Base-by-base conservation (phyloP, 2,797 vertebrate genomes). In the Chiroxiphia lanceolata region DNA sequence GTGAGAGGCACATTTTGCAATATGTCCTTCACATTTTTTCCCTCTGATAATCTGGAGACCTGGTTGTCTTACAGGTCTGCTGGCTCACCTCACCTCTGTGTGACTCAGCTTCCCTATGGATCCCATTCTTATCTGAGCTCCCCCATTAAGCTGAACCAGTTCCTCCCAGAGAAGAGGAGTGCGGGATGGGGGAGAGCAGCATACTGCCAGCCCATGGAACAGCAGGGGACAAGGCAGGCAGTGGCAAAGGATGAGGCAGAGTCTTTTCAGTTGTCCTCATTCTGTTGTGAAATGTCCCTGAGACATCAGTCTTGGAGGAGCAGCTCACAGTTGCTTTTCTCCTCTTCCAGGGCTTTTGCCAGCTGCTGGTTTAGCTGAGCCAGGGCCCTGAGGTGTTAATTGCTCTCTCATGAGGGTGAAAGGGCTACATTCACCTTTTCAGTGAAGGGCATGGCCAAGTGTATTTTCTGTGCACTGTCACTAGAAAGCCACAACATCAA, bases 401-500 rank as follows among this genome's bases (percentile, higher is more conserved):
- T 77, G 67, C 57, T 84, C 38, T 74, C 53, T 83, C 71, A 68
- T 56, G 60, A 75, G 42, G 25, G 11, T 0, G 0, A 90, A 90
- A 94, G 56, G 60, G 36, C 77, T 64, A 9, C 29, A 56, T 67
- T 89, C 83, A 94, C 88, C 93, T 94, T 90, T 89, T 26, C 85
- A 82, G 70, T 45, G 93, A 90, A 94, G 93, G 86, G 25, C 86
- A 92, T 34, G 42, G 51, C 60, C 1, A 3, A 74, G 45, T 38
- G 22, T 75, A 53, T 93, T 94, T 90, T 95, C 57, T 91, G 40
- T 78, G 50, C 14, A 10, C 53, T 89, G 75, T 74, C 76, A 54
- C 79, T 96, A 87, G 90, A 95, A 95, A 93, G 65, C 89, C 50
- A 65, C 20, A 42, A 53, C 38, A 69, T 95, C 92, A 76, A 76